Evolutionary conservation across 2,113 vertebrate genomes (phyloP).

Genomic region (Carassius gibelio): DNA sequence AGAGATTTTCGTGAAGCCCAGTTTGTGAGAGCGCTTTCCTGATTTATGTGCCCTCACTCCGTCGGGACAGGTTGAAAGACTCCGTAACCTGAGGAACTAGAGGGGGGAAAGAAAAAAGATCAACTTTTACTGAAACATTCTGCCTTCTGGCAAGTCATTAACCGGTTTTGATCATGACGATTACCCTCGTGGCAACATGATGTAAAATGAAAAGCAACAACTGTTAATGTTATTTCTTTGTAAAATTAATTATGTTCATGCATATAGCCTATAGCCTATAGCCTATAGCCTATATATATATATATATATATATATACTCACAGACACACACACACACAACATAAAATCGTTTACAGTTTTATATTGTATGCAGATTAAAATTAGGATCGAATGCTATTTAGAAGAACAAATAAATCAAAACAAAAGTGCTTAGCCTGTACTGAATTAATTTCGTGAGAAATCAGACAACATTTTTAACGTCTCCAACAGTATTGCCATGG

Average conservation of each 20-base stretch:
- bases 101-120: slow-evolving; percentile 60
- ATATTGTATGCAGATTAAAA: neutral
- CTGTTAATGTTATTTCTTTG: neutral
- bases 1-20: slow-evolving; percentile 73
- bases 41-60: slow-evolving; percentile 81
- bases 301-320: too few species aligned
- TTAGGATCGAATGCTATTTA: neutral
- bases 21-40: slow-evolving; percentile 52
- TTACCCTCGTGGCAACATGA: neutral
- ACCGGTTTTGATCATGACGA: neutral
- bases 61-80: slow-evolving; percentile 71
- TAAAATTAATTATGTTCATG: neutral
- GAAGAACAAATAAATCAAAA: neutral
- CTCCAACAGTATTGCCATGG: too few species aligned
- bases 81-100: slow-evolving; percentile 32
- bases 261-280: too few species aligned
- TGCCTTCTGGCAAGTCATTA: neutral
- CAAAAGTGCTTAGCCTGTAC: slow-evolving; percentile 54
- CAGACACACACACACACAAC: too few species aligned
- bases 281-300: too few species aligned
- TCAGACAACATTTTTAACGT: neutral
- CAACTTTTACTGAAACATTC: slow-evolving; percentile 64
- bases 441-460: slow-evolving; percentile 31
- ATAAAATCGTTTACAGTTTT: too few species aligned
- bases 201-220: neutral